Evolutionary conservation across 2,113 vertebrate species (phyloP).

Genomic region (Sclerurus mexicanus): DNA sequence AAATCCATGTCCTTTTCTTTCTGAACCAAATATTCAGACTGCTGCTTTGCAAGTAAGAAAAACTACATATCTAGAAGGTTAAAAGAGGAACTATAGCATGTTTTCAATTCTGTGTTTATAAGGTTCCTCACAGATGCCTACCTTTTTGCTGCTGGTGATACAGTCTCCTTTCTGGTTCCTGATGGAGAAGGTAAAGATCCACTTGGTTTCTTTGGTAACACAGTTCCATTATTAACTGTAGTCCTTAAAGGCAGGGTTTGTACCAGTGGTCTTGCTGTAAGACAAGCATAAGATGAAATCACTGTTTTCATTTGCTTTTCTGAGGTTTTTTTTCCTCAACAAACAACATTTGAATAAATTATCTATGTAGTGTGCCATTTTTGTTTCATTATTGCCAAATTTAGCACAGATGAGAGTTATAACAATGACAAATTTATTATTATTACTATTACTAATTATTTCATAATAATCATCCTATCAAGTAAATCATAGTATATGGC

Average conservation of each 20-base stretch:
- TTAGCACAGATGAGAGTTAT: not conserved
- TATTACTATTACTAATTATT: not conserved
- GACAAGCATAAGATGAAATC: constrained; percentile 6
- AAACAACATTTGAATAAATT: not conserved
- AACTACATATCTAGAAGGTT: not conserved
- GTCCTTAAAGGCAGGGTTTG: constrained; percentile 89
- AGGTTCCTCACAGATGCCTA: constrained; percentile 34
- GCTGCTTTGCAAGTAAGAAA: not conserved
- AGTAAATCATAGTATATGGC: not conserved
- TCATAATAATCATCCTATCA: not conserved
- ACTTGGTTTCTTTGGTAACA: constrained; percentile 93
- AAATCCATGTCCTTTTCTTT: not conserved
- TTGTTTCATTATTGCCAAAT: not conserved
- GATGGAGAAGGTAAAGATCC: constrained; percentile 90
- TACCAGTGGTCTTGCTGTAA: constrained; percentile 90
- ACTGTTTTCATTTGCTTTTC: not conserved
- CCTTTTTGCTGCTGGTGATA: constrained; percentile 84
- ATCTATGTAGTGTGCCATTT: not conserved
- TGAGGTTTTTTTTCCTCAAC: not conserved
- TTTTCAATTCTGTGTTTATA: not conserved
- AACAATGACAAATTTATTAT: not conserved
- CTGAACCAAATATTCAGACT: not conserved
- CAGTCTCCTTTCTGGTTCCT: constrained; percentile 85
- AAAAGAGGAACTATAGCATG: not conserved
- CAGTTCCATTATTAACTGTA: constrained; percentile 91